Base-by-base conservation (phyloP, 2,113 vertebrate genomes). In the Acanthochromis polyacanthus region DNA sequence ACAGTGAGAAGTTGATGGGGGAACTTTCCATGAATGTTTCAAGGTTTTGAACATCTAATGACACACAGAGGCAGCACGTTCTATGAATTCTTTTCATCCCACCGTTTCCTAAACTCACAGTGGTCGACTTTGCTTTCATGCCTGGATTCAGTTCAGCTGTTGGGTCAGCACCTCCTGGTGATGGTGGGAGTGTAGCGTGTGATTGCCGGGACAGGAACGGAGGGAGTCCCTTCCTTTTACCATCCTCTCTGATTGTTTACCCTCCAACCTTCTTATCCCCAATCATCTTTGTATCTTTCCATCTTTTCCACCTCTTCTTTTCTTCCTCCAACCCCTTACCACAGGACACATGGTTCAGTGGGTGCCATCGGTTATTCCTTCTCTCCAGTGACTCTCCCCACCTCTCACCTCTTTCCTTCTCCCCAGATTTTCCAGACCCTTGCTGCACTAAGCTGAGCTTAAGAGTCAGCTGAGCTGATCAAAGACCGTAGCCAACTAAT, bases 381-480 rank as follows among this genome's bases (percentile, higher is more conserved):
- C 73, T 72, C 55, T 68, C 74, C 62, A 30, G 51, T 53, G 1
- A 74, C 71, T 71, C 81, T 79, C 73, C 55, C 80, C 61, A 78
- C 65, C 78, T 79, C 74, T 75, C 71, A 66, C 70, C 70, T 79
- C 73, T 81, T 64, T 82, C 82, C 78, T 82, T 84, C 82, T 87
- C 86, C 83, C 68, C 74, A 79, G 19, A 90, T 91, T 93, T 93
- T 90, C 81, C 88, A 87, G 88, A 90, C 81, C 87, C 85, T 87
- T 93, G 77, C 89, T 53, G 70, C 84, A 84, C 89, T 92, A 92
- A 94, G 90, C 92, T 81, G 77, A 91, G 93, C 92, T 95, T 94
- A 94, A 63, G 84, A 92, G 91, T 94, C 93, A 94, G 93, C 93
- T 95, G 94, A 94, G 88, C 77, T 89, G 92, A 95, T 95, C 94